Base-by-base conservation (phyloP, 2,888 invertebrate species). In the Clanis bilineata region DNA sequence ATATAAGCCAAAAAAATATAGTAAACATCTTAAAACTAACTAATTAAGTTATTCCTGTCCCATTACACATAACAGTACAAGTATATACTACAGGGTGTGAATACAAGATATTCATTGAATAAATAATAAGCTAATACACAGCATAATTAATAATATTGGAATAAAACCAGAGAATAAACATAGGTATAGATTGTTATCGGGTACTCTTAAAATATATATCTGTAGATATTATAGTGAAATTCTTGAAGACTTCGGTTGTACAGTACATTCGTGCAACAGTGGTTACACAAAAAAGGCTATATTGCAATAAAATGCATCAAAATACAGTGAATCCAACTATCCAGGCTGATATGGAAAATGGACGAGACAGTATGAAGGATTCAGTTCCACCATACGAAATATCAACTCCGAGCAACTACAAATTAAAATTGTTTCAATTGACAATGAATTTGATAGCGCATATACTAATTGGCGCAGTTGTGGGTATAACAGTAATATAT, bases 381-480 rank as follows among this genome's bases (percentile, higher is more conserved):
- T 59, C 61, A 9, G 21, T 56, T 32, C 45, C 62, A 62, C 22
- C 15, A 55, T 44, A 60, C 10, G 41, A 61, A 10, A 22, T 39
- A 15, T 44, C 23, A 62, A 60, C 62, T 28, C 41, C 45, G 3
- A 68, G 62, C 51, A 64, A 68, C 39, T 77, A 79, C 64, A 70
- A 66, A 10, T 59, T 82, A 22, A 77, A 70, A 56, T 76, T 82
- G 18, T 80, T 80, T 59, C 77, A 79, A 56, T 77, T 77, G 0
- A 61, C 77, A 1, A 47, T 82, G 28, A 83, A 81, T 62, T 62
- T 82, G 15, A 32, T 85, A 10, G 78, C 80, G 0, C 83, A 84
- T 57, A 68, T 84, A 21, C 64, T 85, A 6, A 81, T 85, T 28
- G 86, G 86, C 21, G 64, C 75, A 32, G 73, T 79, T 7, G 80